Conservation (phyloP, 2,888 invertebrate genomes). For the Phaonia tiefii region DNA sequence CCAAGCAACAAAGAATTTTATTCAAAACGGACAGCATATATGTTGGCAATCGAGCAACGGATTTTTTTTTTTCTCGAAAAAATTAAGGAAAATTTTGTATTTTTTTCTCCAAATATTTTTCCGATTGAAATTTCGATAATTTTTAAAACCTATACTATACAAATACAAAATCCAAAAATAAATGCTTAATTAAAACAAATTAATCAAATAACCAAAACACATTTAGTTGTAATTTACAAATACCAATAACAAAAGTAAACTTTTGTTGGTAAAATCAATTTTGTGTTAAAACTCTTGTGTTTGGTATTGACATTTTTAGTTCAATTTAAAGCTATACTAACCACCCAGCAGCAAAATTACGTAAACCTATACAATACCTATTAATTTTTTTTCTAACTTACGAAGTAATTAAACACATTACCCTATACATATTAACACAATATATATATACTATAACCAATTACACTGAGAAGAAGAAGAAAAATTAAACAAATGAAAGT, state of each 20-base stretch:
- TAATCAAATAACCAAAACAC: conserved; percentile 17
- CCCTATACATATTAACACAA: conserved; percentile 24
- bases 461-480: no score
- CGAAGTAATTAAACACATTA: conserved; percentile 46
- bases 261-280: conserved; percentile 12
- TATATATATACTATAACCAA: background rate
- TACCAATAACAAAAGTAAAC: conserved; percentile 19
- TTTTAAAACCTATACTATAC: conserved; percentile 62
- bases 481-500: background rate
- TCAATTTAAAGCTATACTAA: conserved; percentile 52
- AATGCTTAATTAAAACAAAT: conserved; percentile 35
- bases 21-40: conserved; percentile 80
- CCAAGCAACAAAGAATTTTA: conserved; percentile 33
- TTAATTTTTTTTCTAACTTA: conserved; percentile 17
- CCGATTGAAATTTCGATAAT: conserved; percentile 72
- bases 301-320: conserved; percentile 39
- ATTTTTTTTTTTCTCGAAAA: conserved; percentile 59
- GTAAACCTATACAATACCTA: conserved; percentile 29
- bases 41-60: conserved; percentile 81
- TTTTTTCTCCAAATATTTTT: conserved; percentile 59
- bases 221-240: conserved; percentile 27
- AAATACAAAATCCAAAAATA: conserved; percentile 26
- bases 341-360: conserved; percentile 58
- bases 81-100: conserved; percentile 40
- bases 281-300: conserved; percentile 40